Percentiles rank a stretch among this genome's conserved stretches.
phyloP scores from a whole-genome alignment of 2,113 vertebrate species.

The Mesocricetus auratus region DNA sequence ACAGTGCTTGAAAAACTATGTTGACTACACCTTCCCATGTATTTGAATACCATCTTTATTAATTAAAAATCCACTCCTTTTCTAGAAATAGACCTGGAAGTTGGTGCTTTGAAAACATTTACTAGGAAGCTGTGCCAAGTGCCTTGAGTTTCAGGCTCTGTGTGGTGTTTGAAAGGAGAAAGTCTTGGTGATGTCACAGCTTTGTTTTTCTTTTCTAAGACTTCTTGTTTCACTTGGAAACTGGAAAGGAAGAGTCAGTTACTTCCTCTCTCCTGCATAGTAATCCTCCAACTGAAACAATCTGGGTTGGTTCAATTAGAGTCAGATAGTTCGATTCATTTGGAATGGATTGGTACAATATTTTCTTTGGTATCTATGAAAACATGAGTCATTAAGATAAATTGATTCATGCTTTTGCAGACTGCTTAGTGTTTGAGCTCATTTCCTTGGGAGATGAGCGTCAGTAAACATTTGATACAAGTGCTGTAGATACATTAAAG shows the following conservation, averaged over 20 bases:
- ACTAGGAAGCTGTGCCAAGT: background rate
- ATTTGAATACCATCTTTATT: background rate
- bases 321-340: constrained; percentile 1
- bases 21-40: background rate
- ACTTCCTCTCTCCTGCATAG: background rate
- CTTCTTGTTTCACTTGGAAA: constrained; percentile 55
- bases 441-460: constrained; percentile 34
- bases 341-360: background rate
- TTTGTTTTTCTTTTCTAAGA: background rate
- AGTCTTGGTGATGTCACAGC: background rate
- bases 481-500: background rate
- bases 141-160: background rate
- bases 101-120: background rate
- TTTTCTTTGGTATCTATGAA: constrained; percentile 28
- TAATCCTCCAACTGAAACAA: background rate
- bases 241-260: constrained; percentile 28
- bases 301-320: background rate
- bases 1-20: background rate
- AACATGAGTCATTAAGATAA: constrained; percentile 35
- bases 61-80: background rate
- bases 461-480: background rate
- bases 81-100: background rate
- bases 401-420: constrained; percentile 42
- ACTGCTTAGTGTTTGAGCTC: background rate
- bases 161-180: background rate